Conservation (phyloP, 2,797 vertebrate genomes). For the Epinephelus malabaricus region DNA sequence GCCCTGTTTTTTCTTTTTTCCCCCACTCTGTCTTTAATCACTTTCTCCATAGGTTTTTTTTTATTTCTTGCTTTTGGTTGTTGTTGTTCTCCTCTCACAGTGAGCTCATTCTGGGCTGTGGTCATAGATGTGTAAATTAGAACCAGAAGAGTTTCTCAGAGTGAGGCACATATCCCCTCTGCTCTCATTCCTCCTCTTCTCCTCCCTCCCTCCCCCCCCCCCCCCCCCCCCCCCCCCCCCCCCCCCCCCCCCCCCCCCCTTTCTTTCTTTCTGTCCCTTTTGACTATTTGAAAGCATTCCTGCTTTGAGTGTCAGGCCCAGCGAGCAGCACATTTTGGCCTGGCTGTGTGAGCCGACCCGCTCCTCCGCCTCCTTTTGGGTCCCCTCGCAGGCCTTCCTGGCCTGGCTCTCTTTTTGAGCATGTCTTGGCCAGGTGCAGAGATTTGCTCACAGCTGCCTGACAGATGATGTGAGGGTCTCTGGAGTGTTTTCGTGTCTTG, state of each 20-base stretch:
- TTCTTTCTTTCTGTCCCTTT: constrained; percentile 74
- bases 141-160: constrained; percentile 83
- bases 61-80: constrained; percentile 61
- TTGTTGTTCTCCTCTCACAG: constrained; percentile 81
- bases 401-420: constrained; percentile 60
- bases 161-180: constrained; percentile 72
- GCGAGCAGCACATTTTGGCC: constrained; percentile 71
- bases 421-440: constrained; percentile 80
- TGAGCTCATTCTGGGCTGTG: constrained; percentile 85
- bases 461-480: constrained; percentile 77
- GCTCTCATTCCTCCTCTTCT: constrained; percentile 67
- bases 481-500: constrained; percentile 77
- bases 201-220: constrained; percentile 37
- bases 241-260: constrained; percentile 18
- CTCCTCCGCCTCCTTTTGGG: constrained; percentile 60
- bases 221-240: constrained; percentile 18
- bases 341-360: constrained; percentile 62
- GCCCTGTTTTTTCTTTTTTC: constrained; percentile 43
- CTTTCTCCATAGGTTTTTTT: constrained; percentile 37
- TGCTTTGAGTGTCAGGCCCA: constrained; percentile 76
- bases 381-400: constrained; percentile 62
- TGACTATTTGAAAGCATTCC: constrained; percentile 84
- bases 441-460: constrained; percentile 82
- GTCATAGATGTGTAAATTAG: constrained; percentile 89
- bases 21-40: constrained; percentile 37